phyloP scores from a whole-genome alignment of 1,140 invertebrate species.

The Subanguina moxae region DNA sequence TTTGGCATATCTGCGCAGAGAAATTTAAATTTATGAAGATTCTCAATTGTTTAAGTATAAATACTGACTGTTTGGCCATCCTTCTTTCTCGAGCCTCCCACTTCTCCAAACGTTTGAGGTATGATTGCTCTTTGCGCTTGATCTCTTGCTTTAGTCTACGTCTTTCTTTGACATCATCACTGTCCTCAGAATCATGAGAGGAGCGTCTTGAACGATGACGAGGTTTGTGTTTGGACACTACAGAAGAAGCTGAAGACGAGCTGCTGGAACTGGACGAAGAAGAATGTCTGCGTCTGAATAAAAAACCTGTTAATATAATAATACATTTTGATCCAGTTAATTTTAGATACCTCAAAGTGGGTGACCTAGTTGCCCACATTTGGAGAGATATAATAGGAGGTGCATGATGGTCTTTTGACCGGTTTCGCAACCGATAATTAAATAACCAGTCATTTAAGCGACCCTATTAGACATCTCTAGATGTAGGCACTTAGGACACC shows the following conservation, averaged over 20 bases:
- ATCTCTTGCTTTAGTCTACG: conserved; percentile 35
- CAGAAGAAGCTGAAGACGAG: conserved; percentile 3
- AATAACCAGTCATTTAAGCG: too few relatives aligned
- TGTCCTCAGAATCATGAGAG: conserved; percentile 20
- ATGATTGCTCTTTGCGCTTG: conserved; percentile 42
- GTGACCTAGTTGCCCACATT: too few relatives aligned
- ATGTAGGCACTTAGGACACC: too few relatives aligned
- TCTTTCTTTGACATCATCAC: conserved; percentile 22
- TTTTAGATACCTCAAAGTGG: too few relatives aligned
- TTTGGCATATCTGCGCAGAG: conserved; percentile 69
- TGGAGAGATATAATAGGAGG: too few relatives aligned
- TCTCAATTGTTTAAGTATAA: not conserved
- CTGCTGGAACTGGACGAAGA: not conserved
- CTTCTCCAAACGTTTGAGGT: conserved; percentile 37
- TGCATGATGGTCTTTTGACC: too few relatives aligned
- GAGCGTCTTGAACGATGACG: not conserved
- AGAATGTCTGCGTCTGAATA: not conserved
- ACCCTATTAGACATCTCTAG: too few relatives aligned
- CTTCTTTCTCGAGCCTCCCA: conserved; percentile 91
- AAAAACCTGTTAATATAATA: not conserved
- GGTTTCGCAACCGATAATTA: too few relatives aligned
- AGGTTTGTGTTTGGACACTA: not conserved
- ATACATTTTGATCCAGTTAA: too few relatives aligned
- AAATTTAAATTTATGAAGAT: too few relatives aligned
- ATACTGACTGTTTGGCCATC: conserved; percentile 73